Percentiles rank a stretch among this genome's conserved stretches.
phyloP scores from a whole-genome alignment of 2,113 vertebrate species.

The Solea senegalensis region DNA sequence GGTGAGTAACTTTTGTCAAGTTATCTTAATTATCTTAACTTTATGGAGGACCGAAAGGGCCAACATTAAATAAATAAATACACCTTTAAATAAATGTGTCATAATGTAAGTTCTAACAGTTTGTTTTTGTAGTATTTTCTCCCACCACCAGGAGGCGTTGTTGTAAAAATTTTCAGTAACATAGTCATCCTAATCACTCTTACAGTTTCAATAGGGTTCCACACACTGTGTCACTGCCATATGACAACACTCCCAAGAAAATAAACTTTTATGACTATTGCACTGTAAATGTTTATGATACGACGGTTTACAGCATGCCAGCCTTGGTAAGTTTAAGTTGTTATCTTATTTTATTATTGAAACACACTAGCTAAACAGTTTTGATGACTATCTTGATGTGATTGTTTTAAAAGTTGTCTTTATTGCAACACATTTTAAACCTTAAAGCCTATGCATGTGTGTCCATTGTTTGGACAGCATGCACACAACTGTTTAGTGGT shows the following conservation, averaged over 20 bases:
- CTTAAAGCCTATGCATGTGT: background rate
- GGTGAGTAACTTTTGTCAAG: too few relatives aligned
- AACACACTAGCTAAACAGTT: background rate
- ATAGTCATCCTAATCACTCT: too few relatives aligned
- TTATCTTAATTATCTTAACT: too few relatives aligned
- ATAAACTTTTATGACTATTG: constrained; percentile 5
- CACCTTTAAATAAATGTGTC: too few relatives aligned
- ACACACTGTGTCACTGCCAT: background rate
- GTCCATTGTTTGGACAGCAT: background rate
- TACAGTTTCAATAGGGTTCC: too few relatives aligned
- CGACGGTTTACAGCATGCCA: background rate
- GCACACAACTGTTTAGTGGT: background rate
- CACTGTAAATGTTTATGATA: constrained; percentile 9
- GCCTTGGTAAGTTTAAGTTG: background rate
- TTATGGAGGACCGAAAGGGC: too few relatives aligned
- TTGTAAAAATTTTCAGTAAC: too few relatives aligned
- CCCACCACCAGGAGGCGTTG: too few relatives aligned
- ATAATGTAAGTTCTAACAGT: too few relatives aligned
- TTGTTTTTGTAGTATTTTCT: too few relatives aligned
- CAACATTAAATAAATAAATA: too few relatives aligned
- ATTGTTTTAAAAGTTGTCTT: too few relatives aligned
- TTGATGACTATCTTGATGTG: background rate
- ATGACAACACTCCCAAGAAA: constrained; percentile 9
- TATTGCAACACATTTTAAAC: background rate
- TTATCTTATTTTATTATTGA: background rate